Conservation (phyloP, 2,888 invertebrate genomes). For the Dryococelus australis region DNA sequence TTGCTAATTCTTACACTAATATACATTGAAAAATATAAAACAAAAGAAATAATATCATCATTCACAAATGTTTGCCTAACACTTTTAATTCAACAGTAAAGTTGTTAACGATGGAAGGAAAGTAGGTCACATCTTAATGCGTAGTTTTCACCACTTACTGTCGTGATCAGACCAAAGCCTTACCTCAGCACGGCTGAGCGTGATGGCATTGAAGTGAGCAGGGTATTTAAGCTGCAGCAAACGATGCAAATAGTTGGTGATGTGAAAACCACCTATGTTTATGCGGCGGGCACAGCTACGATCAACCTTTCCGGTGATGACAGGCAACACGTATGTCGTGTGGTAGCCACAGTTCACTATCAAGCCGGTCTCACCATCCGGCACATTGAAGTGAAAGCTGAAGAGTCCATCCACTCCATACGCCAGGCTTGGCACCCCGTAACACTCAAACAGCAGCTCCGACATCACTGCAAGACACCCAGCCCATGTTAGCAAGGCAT, state of each 20-base stretch:
- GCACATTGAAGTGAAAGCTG: constrained; percentile 68
- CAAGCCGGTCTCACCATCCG: constrained; percentile 67
- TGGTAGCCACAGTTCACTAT: constrained; percentile 89
- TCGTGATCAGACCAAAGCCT: background rate
- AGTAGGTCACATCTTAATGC: too few relatives aligned
- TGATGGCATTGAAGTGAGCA: constrained; percentile 86
- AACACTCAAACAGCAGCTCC: constrained; percentile 92
- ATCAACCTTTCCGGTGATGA: constrained; percentile 75
- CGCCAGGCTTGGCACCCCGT: constrained; percentile 82
- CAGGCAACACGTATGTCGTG: constrained; percentile 86
- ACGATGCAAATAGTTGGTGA: constrained; percentile 84
- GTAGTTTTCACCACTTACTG: too few relatives aligned
- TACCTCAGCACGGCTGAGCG: constrained; percentile 83
- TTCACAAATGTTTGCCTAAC: too few relatives aligned
- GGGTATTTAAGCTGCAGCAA: constrained; percentile 93
- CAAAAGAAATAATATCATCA: too few relatives aligned
- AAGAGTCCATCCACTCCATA: constrained; percentile 89
- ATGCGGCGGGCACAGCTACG: constrained; percentile 78
- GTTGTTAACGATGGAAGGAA: too few relatives aligned
- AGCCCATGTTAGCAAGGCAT: background rate
- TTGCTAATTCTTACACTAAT: too few relatives aligned
- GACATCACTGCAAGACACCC: constrained; percentile 81
- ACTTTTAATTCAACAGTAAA: too few relatives aligned
- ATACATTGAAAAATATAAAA: too few relatives aligned
- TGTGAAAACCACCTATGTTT: constrained; percentile 87